Evolutionary conservation across 2,113 vertebrate genomes (phyloP).

Genomic region (Coryphaenoides rupestris): DNA sequence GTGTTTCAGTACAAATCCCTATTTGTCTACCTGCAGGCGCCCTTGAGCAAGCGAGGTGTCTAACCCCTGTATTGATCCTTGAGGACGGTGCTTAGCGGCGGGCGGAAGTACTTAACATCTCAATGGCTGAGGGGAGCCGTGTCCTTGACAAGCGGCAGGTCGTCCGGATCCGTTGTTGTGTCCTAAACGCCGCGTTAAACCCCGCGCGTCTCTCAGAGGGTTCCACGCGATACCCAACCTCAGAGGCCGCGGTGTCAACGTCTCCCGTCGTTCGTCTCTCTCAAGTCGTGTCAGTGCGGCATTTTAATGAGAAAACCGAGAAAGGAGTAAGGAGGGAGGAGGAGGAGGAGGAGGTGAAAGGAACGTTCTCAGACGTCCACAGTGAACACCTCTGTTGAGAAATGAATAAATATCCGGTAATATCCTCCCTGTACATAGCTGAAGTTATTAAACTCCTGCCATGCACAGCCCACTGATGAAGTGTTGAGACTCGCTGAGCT

Average conservation of each 20-base stretch:
- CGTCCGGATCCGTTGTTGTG: slow-evolving; percentile 5
- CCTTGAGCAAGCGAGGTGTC: no score
- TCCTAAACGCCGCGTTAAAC: slow-evolving; percentile 13
- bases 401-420: no score
- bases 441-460: not conserved
- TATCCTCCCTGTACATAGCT: not conserved
- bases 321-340: no score
- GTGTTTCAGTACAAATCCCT: no score
- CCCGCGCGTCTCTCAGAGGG: slow-evolving; percentile 4
- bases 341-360: no score
- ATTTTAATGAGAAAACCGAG: not conserved
- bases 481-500: no score
- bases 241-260: not conserved
- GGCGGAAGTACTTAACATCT: slow-evolving; percentile 1
- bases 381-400: not conserved
- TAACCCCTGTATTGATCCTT: no score
- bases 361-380: not conserved
- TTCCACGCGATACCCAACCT: not conserved
- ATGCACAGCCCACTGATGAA: not conserved
- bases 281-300: not conserved
- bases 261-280: not conserved
- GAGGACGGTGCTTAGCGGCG: no score
- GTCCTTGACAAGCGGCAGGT: slow-evolving; percentile 2
- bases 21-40: no score
- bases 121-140: slow-evolving; percentile 7